These are phyloP conservation scores for Drosophila multiciliata DNA, from an alignment of 2,888 invertebrate genomes.

Conservation along the genomic window DNA sequence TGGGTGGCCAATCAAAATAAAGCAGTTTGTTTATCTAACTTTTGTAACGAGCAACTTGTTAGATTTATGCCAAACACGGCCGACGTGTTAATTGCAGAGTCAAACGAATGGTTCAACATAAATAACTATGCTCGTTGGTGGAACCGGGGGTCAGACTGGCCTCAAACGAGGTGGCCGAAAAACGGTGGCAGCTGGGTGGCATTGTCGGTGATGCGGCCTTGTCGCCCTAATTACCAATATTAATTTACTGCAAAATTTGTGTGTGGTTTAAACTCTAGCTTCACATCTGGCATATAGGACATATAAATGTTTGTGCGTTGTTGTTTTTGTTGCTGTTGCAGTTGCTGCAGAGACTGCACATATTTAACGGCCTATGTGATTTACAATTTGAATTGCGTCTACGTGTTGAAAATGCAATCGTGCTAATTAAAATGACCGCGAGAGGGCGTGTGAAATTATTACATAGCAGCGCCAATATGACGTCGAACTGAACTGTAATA, in stretches of 20 bases:
- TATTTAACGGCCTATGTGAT: conserved; percentile 65
- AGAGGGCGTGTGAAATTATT: conserved; percentile 74
- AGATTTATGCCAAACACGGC: conserved; percentile 42
- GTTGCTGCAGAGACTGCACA: conserved; percentile 30
- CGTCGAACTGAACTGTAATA: background rate
- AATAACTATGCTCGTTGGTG: conserved; percentile 27
- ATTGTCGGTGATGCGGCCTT: conserved; percentile 25
- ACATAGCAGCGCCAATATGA: conserved; percentile 32
- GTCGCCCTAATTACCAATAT: conserved; percentile 62
- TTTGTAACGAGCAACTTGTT: conserved; percentile 35
- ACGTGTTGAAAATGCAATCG: conserved; percentile 77
- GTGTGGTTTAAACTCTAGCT: conserved; percentile 12
- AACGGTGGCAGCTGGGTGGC: background rate
- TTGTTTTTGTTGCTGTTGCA: background rate
- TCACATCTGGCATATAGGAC: conserved; percentile 9
- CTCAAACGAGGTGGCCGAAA: conserved; percentile 6
- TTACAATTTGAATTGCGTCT: conserved; percentile 69
- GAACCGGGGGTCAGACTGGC: conserved; percentile 9
- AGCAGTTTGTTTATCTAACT: conserved; percentile 17
- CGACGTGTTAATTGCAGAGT: conserved; percentile 48
- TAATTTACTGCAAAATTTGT: conserved; percentile 58
- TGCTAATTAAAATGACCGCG: conserved; percentile 79
- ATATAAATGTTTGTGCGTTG: background rate
- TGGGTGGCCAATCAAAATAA: background rate
- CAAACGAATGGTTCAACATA: conserved; percentile 35